A percentile compares a stretch with the other conserved stretches of the same genome.
Evolutionary conservation across 2,113 vertebrate species (phyloP).

Genomic region (Hemibagrus wyckioides): DNA sequence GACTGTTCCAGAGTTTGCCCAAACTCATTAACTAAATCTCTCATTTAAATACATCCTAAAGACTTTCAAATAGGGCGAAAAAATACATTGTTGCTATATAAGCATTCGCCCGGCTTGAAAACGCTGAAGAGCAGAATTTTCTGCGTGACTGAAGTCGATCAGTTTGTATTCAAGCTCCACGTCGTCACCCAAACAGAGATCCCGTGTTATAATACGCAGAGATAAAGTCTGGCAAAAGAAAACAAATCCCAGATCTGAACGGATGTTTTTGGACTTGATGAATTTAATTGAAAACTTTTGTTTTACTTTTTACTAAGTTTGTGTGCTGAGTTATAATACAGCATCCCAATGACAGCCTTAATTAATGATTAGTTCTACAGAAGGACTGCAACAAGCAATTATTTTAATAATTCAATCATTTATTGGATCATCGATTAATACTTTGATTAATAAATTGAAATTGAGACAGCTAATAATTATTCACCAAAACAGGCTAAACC

Average conservation of each 20-base stretch:
- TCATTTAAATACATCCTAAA: slow-evolving; percentile 95
- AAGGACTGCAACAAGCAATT: background rate
- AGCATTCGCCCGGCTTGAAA: slow-evolving; percentile 76
- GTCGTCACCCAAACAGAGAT: slow-evolving; percentile 44
- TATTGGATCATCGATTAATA: no score
- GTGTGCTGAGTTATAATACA: background rate
- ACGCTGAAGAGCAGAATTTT: slow-evolving; percentile 68
- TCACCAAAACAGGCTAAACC: background rate
- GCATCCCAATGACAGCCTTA: background rate
- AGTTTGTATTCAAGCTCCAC: slow-evolving; percentile 52
- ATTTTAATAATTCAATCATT: background rate
- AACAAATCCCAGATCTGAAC: slow-evolving; percentile 31
- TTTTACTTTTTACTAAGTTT: background rate
- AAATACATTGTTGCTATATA: slow-evolving; percentile 86
- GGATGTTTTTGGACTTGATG: background rate
- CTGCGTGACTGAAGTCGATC: slow-evolving; percentile 60
- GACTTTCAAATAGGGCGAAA: slow-evolving; percentile 84
- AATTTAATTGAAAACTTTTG: background rate
- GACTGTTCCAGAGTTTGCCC: slow-evolving; percentile 99
- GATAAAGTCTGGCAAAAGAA: slow-evolving; percentile 41
- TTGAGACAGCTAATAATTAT: no score
- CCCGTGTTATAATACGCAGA: slow-evolving; percentile 45
- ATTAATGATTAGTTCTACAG: background rate
- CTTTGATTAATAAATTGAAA: no score
- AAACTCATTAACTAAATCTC: slow-evolving; percentile 98